These are phyloP conservation scores for Pharmacophagus antenor DNA, from an alignment of 2,888 invertebrate species.

Conservation along the genomic window DNA sequence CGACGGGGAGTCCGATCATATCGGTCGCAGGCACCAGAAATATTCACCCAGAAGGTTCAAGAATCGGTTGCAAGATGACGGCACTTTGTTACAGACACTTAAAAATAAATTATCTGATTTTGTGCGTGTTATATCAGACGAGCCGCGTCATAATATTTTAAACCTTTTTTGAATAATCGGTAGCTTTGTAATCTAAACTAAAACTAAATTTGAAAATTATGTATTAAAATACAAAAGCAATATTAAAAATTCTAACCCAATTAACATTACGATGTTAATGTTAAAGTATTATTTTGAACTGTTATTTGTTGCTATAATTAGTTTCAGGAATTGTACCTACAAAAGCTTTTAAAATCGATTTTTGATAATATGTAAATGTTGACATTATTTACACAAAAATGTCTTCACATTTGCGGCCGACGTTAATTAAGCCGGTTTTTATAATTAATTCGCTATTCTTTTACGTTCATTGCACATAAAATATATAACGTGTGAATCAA, in stretches of 20 bases:
- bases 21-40: conserved; percentile 60
- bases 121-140: conserved; percentile 33
- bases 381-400: conserved; percentile 19
- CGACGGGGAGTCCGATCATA: conserved; percentile 76
- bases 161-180: conserved; percentile 16
- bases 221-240: background rate
- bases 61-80: conserved; percentile 57
- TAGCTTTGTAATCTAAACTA: background rate
- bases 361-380: conserved; percentile 7
- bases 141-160: conserved; percentile 13
- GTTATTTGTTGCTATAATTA: background rate
- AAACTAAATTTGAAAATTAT: background rate
- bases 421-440: conserved; percentile 16
- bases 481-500: conserved; percentile 20
- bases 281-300: background rate
- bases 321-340: background rate
- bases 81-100: conserved; percentile 61
- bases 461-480: conserved; percentile 16
- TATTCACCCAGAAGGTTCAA: conserved; percentile 60
- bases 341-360: background rate
- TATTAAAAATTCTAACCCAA: background rate
- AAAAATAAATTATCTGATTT: conserved; percentile 43
- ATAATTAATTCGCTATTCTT: conserved; percentile 22
- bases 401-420: conserved; percentile 10
- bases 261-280: background rate